phyloP scores from a whole-genome alignment of 2,888 invertebrate species.

The Ellobium chinense region DNA sequence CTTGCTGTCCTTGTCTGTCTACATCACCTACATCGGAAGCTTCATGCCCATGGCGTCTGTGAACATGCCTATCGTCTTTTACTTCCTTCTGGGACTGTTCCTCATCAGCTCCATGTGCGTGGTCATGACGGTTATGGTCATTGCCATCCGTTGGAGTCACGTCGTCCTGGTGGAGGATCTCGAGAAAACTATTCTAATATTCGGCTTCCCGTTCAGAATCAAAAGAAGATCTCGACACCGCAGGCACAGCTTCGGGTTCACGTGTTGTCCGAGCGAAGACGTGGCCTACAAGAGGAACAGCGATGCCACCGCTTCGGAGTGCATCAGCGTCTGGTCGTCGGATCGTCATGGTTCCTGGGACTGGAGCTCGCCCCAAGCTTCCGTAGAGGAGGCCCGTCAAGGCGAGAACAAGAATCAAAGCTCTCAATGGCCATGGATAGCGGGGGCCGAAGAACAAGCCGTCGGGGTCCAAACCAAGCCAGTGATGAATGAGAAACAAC shows the following conservation, averaged over 20 bases:
- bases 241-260: not conserved
- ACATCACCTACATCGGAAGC: constrained; percentile 33
- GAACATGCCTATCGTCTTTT: constrained; percentile 32
- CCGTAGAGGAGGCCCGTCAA: not conserved
- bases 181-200: not conserved
- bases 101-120: constrained; percentile 1
- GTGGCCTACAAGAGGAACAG: no score
- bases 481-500: no score
- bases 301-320: not conserved
- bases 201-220: constrained; percentile 14
- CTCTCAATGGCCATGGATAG: not conserved
- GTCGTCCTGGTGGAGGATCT: not conserved
- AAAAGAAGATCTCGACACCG: not conserved
- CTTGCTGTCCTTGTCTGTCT: constrained; percentile 37
- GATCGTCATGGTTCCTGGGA: not conserved
- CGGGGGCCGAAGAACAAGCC: not conserved
- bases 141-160: constrained; percentile 15
- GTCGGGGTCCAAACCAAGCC: not conserved
- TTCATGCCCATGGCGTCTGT: constrained; percentile 38
- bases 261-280: not conserved
- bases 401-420: not conserved
- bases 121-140: constrained; percentile 5
- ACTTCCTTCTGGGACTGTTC: constrained; percentile 7
- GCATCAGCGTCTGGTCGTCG: not conserved
- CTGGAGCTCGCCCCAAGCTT: not conserved